These are phyloP conservation scores for Axea sp. DNA, from an alignment of 2,888 invertebrate genomes.

Conservation along the genomic window DNA sequence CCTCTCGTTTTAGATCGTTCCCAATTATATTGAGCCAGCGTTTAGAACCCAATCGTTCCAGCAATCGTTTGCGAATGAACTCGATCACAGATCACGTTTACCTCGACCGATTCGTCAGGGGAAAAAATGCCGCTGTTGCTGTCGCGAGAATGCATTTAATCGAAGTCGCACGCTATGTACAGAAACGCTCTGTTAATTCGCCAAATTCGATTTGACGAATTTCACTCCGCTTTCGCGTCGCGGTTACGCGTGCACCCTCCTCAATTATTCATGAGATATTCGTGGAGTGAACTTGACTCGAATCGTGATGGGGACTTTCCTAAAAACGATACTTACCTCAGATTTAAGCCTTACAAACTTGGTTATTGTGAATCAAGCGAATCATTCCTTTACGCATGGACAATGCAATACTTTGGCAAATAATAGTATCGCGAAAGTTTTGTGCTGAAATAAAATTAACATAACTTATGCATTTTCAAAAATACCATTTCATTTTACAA, in stretches of 20 bases:
- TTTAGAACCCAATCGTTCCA: conserved; percentile 45
- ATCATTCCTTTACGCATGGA: background rate
- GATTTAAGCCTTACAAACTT: conserved; percentile 46
- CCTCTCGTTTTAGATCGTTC: conserved; percentile 18
- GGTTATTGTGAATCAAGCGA: conserved; percentile 19
- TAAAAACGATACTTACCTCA: conserved; percentile 56
- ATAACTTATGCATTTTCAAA: too few species aligned
- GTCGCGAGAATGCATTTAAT: conserved; percentile 61
- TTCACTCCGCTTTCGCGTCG: conserved; percentile 58
- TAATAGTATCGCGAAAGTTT: too few species aligned
- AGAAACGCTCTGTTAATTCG: conserved; percentile 62
- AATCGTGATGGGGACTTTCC: conserved; percentile 51
- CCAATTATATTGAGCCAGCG: conserved; percentile 22
- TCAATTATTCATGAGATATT: conserved; percentile 66
- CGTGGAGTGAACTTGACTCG: conserved; percentile 54
- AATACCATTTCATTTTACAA: too few species aligned
- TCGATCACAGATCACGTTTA: conserved; percentile 56
- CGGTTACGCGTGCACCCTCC: conserved; percentile 61
- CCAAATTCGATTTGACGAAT: conserved; percentile 62
- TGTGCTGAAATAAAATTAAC: too few species aligned
- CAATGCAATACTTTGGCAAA: too few species aligned
- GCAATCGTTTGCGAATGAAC: conserved; percentile 50
- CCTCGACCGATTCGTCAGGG: conserved; percentile 45
- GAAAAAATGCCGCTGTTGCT: conserved; percentile 53
- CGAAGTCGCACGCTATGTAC: conserved; percentile 54